phyloP scores from a whole-genome alignment of 1,140 invertebrate genomes.

The Marisa cornuarietis region DNA sequence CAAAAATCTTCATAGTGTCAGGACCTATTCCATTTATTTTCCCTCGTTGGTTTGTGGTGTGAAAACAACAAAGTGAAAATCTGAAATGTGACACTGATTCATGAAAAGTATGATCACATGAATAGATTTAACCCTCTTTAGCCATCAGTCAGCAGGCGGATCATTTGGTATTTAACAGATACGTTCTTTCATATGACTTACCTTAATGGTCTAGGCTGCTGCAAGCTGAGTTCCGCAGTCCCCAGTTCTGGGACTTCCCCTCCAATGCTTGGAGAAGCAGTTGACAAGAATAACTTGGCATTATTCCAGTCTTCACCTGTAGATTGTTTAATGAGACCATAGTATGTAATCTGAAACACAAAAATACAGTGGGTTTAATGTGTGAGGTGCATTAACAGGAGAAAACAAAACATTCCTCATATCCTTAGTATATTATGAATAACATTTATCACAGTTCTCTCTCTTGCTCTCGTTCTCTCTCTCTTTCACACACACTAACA shows the following conservation, averaged over 20 bases:
- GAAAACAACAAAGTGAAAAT: too few species aligned
- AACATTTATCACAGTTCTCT: background rate
- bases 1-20: too few species aligned
- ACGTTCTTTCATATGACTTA: background rate
- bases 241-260: slow-evolving; percentile 62
- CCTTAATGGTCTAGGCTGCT: background rate
- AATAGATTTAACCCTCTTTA: background rate
- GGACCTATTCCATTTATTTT: too few species aligned
- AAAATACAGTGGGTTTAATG: background rate
- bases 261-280: slow-evolving; percentile 64
- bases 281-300: slow-evolving; percentile 63
- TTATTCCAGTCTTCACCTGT: slow-evolving; percentile 68
- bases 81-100: too few species aligned
- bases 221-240: slow-evolving; percentile 20
- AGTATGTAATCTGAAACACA: slow-evolving; percentile 63
- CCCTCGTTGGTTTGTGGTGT: too few species aligned
- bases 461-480: too few species aligned
- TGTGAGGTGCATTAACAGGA: background rate
- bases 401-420: background rate
- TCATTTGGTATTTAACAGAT: background rate
- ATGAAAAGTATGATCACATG: background rate
- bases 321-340: slow-evolving; percentile 65
- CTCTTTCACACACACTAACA: too few species aligned
- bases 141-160: background rate
- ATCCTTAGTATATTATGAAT: background rate